Base-by-base conservation (phyloP, 2,888 invertebrate species). In the Scaptomyza tumidula region DNA sequence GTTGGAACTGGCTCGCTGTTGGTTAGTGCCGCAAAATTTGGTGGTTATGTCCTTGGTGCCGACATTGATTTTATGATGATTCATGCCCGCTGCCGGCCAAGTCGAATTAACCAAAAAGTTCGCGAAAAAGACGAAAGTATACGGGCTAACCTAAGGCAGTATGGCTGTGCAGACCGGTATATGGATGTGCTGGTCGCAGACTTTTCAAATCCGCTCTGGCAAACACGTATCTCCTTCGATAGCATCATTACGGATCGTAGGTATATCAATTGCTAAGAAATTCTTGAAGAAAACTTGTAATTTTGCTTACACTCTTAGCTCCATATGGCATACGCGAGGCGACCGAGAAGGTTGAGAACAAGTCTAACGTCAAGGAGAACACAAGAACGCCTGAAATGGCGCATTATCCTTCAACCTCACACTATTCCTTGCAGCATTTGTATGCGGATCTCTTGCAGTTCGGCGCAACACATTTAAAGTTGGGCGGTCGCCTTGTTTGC, bases 291-390 rank as follows among this genome's bases (percentile, higher is more conserved):
- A 24, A 13, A 13, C 10, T 1, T 13, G 0, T 6, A 0, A 0
- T 33, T 19, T n/a, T 29, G 1, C 27, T 10, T 14, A 1, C 6
- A 3, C 35, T 76, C 89, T 2, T 89, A 98, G 99, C 99, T 24
- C 99, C 99, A 0, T 99, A 99, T 93, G 99, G 99, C 33, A 97
- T 99, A 29, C 93, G 99, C 70, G 99, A 99, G 93, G 95, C 98
- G 0, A 97, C 97, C 0, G 97, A 97, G 92, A 96, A 95, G 90
- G 94, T 95, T 49, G 93, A 93, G 53, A 87, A 85, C 1, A 92
- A 92, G 63, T 27, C 24, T 0, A 71, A 79, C 67, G 55, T 90
- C 75, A 90, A 90, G 65, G 93, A 94, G 85, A 95, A 94, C 79
- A 93, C 54, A 6, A 93, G 96, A 11, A 94, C 94, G 6, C 94